Base-by-base conservation (phyloP, 2,797 vertebrate genomes). In the Podarcis lilfordi region DNA sequence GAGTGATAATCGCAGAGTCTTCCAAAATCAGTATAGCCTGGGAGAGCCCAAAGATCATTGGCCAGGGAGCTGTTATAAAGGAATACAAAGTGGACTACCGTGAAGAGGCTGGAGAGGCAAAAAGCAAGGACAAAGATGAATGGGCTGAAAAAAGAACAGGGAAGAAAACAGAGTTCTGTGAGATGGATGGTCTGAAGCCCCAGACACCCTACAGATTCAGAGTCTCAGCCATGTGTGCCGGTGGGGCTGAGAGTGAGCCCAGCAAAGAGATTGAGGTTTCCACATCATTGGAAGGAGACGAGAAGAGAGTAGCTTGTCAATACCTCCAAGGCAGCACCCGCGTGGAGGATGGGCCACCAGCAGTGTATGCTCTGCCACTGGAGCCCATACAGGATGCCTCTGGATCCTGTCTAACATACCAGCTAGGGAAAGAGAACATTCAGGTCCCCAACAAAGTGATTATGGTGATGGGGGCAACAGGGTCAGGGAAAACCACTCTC, bases 401-500 rank as follows among this genome's bases (percentile, higher is more conserved):
- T 32, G 32, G 32, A 32, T 32, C 32, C 32, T 32, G 32, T 32
- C 32, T 32, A 32, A 32, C 32, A 32, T 32, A 32, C 32, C 32
- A 32, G 32, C 32, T 32, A 32, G 32, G 32, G 32, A 32, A 32
- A 32, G 32, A 32, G 71, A 82, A 50, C 59, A 1, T 8, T 1
- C 21, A 10, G 29, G 27, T 1, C 5, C 71, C 80, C 40, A 84
- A 87, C 35, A 92, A 88, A 72, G 91, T 91, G 11, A 91, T 92
- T 9, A 68, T 91, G 82, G 29, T 91, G 75, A 25, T 92, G 35
- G 89, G 91, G 32, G 86, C 80, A 3, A 89, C 87, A 1, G 89
- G 89, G 4, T 69, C 91, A 1, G 91, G 91, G 1, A 92, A 90
- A 23, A 87, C 87, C 10, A 87, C 89, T 1, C 80, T 92, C 66